Percentiles rank a stretch among this genome's conserved stretches.
Evolutionary conservation across 2,113 vertebrate genomes (phyloP).

Genomic region (Seriola quinqueradiata): DNA sequence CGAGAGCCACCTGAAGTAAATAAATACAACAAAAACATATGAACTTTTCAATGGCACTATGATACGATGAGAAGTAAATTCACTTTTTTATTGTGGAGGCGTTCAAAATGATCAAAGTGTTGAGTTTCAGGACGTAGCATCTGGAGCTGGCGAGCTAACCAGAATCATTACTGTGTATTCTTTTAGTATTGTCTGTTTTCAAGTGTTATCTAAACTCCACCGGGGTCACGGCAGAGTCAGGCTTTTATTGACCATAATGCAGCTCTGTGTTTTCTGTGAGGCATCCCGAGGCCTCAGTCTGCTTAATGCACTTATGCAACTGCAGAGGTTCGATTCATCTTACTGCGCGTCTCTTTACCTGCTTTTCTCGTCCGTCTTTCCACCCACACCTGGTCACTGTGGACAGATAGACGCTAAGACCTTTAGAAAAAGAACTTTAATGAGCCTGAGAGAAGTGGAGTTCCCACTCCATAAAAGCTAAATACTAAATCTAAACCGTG

Average conservation of each 20-base stretch:
- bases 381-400: background rate
- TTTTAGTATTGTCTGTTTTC: background rate
- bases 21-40: too few species aligned
- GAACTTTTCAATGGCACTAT: too few species aligned
- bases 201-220: background rate
- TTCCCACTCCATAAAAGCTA: background rate
- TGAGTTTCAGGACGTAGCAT: background rate
- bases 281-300: slow-evolving; percentile 39
- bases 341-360: background rate
- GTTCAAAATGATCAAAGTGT: background rate
- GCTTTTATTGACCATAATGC: slow-evolving; percentile 7
- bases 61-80: too few species aligned
- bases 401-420: background rate
- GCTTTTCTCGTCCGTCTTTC: background rate
- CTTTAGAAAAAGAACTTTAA: background rate
- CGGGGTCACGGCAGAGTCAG: background rate
- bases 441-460: background rate
- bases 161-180: background rate
- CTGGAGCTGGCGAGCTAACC: background rate
- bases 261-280: background rate
- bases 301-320: slow-evolving; percentile 69
- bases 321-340: slow-evolving; percentile 14
- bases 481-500: slow-evolving; percentile 23
- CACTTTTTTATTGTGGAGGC: too few species aligned
- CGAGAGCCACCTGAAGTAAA: background rate